Evolutionary conservation across 2,888 invertebrate species (phyloP).

Genomic region (Mamestra brassicae): DNA sequence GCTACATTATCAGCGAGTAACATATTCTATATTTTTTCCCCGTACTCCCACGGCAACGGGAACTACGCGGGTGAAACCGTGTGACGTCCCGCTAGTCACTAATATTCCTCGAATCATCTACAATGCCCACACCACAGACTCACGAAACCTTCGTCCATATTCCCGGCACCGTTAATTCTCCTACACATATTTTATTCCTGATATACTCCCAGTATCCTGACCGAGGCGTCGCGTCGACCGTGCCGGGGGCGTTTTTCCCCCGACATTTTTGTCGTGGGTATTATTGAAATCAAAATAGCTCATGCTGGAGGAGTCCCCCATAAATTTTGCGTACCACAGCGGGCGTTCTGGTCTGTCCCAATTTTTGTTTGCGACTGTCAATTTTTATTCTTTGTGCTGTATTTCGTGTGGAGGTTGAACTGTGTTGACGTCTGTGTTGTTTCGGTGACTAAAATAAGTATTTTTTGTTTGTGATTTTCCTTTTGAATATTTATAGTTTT

Average conservation of each 20-base stretch:
- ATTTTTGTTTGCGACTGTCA: constrained; percentile 61
- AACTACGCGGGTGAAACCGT: no score
- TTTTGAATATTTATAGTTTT: not conserved
- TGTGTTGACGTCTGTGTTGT: constrained; percentile 30
- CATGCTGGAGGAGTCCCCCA: constrained; percentile 56
- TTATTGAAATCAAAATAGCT: constrained; percentile 73
- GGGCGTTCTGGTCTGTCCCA: constrained; percentile 57
- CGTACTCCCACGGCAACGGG: no score
- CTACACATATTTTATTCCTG: constrained; percentile 65
- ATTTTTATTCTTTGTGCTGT: constrained; percentile 47
- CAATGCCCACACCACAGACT: not conserved
- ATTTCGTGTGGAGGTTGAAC: constrained; percentile 23
- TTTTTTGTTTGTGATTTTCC: not conserved
- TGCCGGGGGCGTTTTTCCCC: constrained; percentile 55
- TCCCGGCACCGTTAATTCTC: constrained; percentile 58
- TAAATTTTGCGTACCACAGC: constrained; percentile 67
- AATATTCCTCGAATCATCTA: no score
- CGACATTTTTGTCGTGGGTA: constrained; percentile 69
- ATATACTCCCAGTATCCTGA: constrained; percentile 58
- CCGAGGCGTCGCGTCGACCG: constrained; percentile 57
- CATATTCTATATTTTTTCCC: no score
- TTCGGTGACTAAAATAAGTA: not conserved
- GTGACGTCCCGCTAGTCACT: no score
- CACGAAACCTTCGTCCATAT: constrained; percentile 45
- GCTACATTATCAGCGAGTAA: no score